Evolutionary conservation across 2,797 vertebrate genomes (phyloP).

Genomic region (Dicrostonyx torquatus): DNA sequence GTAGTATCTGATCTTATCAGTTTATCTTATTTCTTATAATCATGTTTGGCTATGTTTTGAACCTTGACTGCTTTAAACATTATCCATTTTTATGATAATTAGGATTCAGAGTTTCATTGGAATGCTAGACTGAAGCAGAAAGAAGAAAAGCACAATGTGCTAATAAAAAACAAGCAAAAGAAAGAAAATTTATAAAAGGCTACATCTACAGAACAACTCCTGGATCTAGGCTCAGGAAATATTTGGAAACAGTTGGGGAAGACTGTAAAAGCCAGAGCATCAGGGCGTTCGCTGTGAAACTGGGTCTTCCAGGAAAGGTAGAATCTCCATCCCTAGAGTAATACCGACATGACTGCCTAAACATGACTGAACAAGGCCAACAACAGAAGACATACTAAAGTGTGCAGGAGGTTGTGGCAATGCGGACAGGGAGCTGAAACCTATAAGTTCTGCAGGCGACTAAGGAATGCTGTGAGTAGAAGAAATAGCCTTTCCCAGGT

Average conservation of each 20-base stretch:
- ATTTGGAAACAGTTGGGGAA: neutral
- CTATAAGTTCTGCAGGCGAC: neutral
- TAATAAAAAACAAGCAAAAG: neutral
- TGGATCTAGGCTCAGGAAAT: no score
- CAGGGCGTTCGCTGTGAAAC: neutral
- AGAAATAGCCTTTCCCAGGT: neutral
- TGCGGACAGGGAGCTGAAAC: neutral
- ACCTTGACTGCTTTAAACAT: conserved; percentile 2
- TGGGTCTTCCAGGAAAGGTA: neutral
- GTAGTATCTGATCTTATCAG: no score
- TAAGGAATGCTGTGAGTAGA: no score
- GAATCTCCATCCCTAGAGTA: neutral
- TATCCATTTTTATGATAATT: conserved; percentile 55
- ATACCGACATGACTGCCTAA: neutral
- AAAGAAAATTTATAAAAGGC: neutral
- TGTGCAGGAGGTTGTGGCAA: no score
- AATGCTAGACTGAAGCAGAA: neutral
- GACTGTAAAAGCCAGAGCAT: neutral
- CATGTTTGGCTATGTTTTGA: neutral
- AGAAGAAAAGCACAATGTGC: neutral
- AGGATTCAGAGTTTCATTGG: conserved; percentile 30
- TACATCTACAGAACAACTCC: neutral
- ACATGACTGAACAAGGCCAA: neutral
- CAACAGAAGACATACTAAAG: no score
- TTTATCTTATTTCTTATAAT: conserved; percentile 30